Evolutionary conservation across 2,888 invertebrate genomes (phyloP), one percentile per base, ranked within the genome.

Genomic region (Nymphalis c-album): DNA sequence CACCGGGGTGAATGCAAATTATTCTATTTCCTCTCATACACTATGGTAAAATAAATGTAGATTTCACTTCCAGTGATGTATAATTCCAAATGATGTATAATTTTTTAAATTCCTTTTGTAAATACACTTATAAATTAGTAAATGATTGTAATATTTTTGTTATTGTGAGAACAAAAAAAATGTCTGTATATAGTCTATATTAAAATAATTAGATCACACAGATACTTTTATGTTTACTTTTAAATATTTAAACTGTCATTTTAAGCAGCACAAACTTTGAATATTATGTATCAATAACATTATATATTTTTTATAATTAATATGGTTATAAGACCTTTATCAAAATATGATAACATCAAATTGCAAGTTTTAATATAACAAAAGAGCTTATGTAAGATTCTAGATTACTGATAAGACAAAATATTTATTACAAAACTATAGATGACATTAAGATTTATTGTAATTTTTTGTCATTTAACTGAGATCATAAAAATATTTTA

Each of bases 1-100:
- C n/a, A 8, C 60, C 47, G 48, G 64, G 63, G 48, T 69, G 71
- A 67, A 71, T 71, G 67, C 64, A 69, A 69, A 69, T 71, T 71
- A 64, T 57, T 62, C 66, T 55, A 69, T 67, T 67, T 69, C 71
- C 71, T 71, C 17, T 69, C 57, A 18, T 40, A 57, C 53, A 16
- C 53, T 26, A 20, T 22, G 16, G 22, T 16, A 18, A 20, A 47
- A 47, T n/a, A n/a, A 20, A 53, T 20, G 17, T 53, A 53, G 20
- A 53, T 40, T 40, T 40, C 4, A 13, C 40, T 40, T 4, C 40
- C 40, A 13, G 8, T n/a, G n/a, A n/a, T n/a, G n/a, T 40, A 40
- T 40, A 40, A 40, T 1, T n/a, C n/a, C n/a, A n/a, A n/a, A 40
- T 40, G 8, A 40, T 1, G 2, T 8, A 7, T 10, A 8, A 2